These are phyloP conservation scores for Kryphioiulus occultus DNA, from an alignment of 2,888 invertebrate genomes.

Conservation along the genomic window DNA sequence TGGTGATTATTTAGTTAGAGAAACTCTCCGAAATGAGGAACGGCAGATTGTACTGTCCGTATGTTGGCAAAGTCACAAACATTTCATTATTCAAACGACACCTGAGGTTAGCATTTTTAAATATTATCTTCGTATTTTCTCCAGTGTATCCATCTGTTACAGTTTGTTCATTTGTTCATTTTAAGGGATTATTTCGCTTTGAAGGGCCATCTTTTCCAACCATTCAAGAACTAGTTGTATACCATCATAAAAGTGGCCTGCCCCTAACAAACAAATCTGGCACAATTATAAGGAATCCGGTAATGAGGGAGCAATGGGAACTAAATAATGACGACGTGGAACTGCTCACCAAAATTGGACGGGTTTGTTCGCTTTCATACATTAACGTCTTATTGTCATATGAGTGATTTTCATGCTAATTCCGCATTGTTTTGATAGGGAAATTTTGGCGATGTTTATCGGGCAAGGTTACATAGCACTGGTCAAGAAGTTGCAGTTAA, in stretches of 20 bases:
- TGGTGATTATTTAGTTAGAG: conserved; percentile 93
- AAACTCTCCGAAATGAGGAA: conserved; percentile 90
- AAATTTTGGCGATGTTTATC: conserved; percentile 97
- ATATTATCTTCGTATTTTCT: not conserved
- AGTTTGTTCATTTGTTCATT: conserved; percentile 29
- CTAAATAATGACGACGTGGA: conserved; percentile 94
- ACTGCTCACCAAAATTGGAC: conserved; percentile 89
- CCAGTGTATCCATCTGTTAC: not conserved
- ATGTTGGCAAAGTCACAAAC: conserved; percentile 95
- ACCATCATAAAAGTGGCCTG: conserved; percentile 84
- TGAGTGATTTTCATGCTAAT: conserved; percentile 7
- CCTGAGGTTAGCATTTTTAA: conserved; percentile 72
- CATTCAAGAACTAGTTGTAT: conserved; percentile 87
- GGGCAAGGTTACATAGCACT: conserved; percentile 79
- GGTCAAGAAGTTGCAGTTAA: conserved; percentile 93
- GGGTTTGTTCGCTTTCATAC: conserved; percentile 69
- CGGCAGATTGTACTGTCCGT: conserved; percentile 93
- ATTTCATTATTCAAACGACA: conserved; percentile 96
- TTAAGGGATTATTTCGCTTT: conserved; percentile 87
- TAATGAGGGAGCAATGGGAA: conserved; percentile 92
- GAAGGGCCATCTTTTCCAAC: conserved; percentile 94
- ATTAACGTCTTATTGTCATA: not conserved
- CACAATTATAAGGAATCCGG: conserved; percentile 83
- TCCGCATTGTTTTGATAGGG: conserved; percentile 71
- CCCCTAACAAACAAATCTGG: conserved; percentile 93